Percentiles rank a stretch among this genome's conserved stretches.
phyloP scores from a whole-genome alignment of 1,140 invertebrate species.

The Bombus waltoni region DNA sequence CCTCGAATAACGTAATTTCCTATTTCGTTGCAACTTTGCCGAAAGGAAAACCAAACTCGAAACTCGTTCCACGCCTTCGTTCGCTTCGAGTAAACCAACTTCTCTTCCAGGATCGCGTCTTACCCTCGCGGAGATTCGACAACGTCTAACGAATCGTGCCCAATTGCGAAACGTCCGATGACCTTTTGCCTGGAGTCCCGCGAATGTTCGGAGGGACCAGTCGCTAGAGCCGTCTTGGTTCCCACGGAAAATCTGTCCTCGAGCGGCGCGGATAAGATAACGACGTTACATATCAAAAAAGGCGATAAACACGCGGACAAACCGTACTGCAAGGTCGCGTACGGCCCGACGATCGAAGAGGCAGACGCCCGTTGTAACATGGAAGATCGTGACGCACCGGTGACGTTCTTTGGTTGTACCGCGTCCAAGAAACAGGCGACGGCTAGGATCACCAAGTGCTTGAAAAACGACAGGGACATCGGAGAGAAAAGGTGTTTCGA shows the following conservation, averaged over 20 bases:
- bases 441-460: constrained; percentile 25
- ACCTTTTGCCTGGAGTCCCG: constrained; percentile 40
- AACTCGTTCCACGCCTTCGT: not conserved
- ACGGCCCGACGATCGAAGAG: not conserved
- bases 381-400: not conserved
- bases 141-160: not conserved
- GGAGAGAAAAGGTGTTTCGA: not conserved
- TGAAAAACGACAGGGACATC: not conserved
- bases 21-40: too few species aligned
- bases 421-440: constrained; percentile 5
- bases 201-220: not conserved
- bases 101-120: constrained; percentile 2
- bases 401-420: constrained; percentile 46
- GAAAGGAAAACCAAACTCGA: not conserved
- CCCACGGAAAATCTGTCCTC: not conserved
- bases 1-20: too few species aligned
- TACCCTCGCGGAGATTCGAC: not conserved
- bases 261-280: not conserved
- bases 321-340: constrained; percentile 23
- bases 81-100: not conserved
- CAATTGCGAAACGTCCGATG: not conserved
- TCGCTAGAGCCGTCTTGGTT: not conserved
- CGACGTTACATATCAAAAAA: constrained; percentile 20
- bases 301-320: not conserved
- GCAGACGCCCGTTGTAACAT: too few species aligned